Conservation (phyloP, 2,888 invertebrate genomes). For the Lasiommata megera region DNA sequence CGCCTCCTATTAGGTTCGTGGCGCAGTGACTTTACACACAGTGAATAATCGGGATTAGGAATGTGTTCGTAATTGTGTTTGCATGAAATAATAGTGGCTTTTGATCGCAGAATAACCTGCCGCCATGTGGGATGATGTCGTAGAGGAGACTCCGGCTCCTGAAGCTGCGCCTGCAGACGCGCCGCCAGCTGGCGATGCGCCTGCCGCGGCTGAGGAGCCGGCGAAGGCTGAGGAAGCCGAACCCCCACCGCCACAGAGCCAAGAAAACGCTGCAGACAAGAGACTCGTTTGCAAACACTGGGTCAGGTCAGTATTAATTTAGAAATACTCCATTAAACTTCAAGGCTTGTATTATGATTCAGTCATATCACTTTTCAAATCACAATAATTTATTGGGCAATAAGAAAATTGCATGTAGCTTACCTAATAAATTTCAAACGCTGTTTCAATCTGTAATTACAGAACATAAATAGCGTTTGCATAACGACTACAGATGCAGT, state of each 20-base stretch:
- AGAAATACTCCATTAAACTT: background rate
- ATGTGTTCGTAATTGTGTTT: slow-evolving; percentile 7
- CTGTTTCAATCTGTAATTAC: background rate
- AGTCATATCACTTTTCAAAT: too few species aligned
- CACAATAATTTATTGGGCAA: too few species aligned
- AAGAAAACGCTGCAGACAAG: slow-evolving; percentile 76
- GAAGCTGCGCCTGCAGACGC: slow-evolving; percentile 48
- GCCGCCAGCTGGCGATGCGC: slow-evolving; percentile 28
- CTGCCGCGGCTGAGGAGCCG: slow-evolving; percentile 45
- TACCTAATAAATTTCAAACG: too few species aligned
- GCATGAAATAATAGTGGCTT: slow-evolving; percentile 47
- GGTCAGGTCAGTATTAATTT: slow-evolving; percentile 82
- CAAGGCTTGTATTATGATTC: too few species aligned
- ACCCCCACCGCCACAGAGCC: slow-evolving; percentile 62
- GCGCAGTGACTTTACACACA: slow-evolving; percentile 29
- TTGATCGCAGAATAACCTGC: slow-evolving; percentile 61
- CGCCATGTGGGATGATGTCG: slow-evolving; percentile 81
- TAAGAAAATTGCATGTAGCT: too few species aligned
- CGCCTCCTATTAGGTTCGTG: slow-evolving; percentile 69
- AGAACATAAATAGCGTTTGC: background rate
- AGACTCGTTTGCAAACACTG: slow-evolving; percentile 90
- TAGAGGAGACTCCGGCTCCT: slow-evolving; percentile 64
- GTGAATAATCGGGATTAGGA: slow-evolving; percentile 19
- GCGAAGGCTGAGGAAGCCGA: slow-evolving; percentile 69
- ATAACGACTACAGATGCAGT: background rate